These are phyloP conservation scores for Cynaeus angustus DNA, from an alignment of 2,888 invertebrate species.

Conservation along the genomic window DNA sequence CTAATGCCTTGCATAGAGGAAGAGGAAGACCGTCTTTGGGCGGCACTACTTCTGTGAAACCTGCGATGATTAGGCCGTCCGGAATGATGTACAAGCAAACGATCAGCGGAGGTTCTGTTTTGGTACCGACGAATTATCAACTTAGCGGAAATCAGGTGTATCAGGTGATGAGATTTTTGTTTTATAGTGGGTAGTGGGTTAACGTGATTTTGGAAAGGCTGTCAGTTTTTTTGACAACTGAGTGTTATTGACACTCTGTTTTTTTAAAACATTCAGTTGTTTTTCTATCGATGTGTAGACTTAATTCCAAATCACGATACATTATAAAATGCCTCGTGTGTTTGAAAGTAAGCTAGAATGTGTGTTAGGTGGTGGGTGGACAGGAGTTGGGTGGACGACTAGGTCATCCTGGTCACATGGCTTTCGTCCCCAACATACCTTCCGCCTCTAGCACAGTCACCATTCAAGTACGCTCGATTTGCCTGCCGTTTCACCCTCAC, in stretches of 20 bases:
- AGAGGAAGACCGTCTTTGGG: conserved; percentile 67
- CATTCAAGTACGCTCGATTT: conserved; percentile 69
- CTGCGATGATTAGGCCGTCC: conserved; percentile 64
- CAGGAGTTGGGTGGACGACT: conserved; percentile 71
- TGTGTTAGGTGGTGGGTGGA: conserved; percentile 73
- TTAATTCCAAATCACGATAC: not conserved
- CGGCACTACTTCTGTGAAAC: conserved; percentile 37
- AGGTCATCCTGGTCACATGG: conserved; percentile 73
- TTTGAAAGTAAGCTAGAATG: conserved; percentile 60
- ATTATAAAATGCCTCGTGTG: conserved; percentile 23
- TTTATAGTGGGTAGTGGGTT: not conserved
- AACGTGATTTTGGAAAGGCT: not conserved
- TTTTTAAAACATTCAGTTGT: too few species aligned
- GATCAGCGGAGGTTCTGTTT: conserved; percentile 74
- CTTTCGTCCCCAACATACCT: conserved; percentile 74
- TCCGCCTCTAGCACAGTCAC: conserved; percentile 70
- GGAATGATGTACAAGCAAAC: conserved; percentile 82
- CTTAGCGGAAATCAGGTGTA: conserved; percentile 77
- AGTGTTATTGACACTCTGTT: too few species aligned
- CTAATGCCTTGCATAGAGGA: conserved; percentile 65
- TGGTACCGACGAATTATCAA: conserved; percentile 77
- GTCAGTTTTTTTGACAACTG: too few species aligned
- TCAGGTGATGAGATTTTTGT: conserved; percentile 71
- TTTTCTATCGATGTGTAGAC: too few species aligned
- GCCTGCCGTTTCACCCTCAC: conserved; percentile 28